Evolutionary conservation across 2,888 invertebrate species (phyloP).

Genomic region (Punctoribates punctum): DNA sequence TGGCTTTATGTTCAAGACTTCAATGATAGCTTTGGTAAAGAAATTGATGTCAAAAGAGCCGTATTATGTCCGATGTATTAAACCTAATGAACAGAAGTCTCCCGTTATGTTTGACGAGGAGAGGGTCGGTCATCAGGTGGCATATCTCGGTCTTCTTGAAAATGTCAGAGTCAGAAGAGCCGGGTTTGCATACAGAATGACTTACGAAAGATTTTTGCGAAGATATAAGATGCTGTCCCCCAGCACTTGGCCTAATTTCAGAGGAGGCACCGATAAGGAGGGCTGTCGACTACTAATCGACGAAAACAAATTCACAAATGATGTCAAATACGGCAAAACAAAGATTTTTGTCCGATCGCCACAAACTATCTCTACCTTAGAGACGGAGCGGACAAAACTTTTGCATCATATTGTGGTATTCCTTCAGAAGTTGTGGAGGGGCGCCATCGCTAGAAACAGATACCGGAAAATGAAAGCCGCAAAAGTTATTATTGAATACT

Average conservation of each 20-base stretch:
- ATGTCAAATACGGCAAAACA: conserved; percentile 90
- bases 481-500: conserved; percentile 72
- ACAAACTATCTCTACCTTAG: conserved; percentile 80
- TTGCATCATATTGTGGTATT: conserved; percentile 87
- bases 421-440: conserved; percentile 88
- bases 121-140: conserved; percentile 81
- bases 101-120: conserved; percentile 71
- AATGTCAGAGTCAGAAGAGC: conserved; percentile 84
- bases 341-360: conserved; percentile 94
- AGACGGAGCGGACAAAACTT: conserved; percentile 75
- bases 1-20: conserved; percentile 81
- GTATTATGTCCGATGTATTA: conserved; percentile 88
- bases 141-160: conserved; percentile 89
- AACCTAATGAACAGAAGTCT: conserved; percentile 80
- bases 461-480: conserved; percentile 84
- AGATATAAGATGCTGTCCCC: conserved; percentile 78
- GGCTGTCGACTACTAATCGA: conserved; percentile 79
- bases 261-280: conserved; percentile 69
- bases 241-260: conserved; percentile 78
- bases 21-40: conserved; percentile 77
- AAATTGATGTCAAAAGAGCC: conserved; percentile 91
- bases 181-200: conserved; percentile 83
- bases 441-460: conserved; percentile 68
- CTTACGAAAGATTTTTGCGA: conserved; percentile 77
- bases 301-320: conserved; percentile 69